These are phyloP conservation scores for Vulpes vulpes DNA, from an alignment of 2,113 vertebrate species.

Conservation along the genomic window DNA sequence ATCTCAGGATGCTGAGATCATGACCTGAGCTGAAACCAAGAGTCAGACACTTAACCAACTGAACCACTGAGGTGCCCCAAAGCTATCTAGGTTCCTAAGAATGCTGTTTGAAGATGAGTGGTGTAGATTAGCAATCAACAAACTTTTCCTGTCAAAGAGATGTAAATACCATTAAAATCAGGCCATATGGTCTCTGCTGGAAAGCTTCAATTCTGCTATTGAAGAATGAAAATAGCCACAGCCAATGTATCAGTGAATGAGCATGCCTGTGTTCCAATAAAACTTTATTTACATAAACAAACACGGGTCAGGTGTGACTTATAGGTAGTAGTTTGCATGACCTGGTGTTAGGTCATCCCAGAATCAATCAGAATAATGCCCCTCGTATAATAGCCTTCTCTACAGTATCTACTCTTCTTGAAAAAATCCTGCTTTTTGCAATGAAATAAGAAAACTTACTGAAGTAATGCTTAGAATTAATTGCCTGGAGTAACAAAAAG, in stretches of 20 bases:
- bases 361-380: background rate
- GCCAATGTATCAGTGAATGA: background rate
- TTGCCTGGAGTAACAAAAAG: background rate
- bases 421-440: background rate
- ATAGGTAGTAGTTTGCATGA: background rate
- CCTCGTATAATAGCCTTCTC: background rate
- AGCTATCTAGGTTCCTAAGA: background rate
- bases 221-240: background rate
- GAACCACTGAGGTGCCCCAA: background rate
- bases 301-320: background rate
- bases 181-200: background rate
- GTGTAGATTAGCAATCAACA: background rate
- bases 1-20: background rate
- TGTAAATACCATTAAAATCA: background rate
- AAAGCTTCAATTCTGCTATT: background rate
- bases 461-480: background rate
- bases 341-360: background rate
- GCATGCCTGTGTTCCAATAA: background rate
- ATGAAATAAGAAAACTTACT: background rate
- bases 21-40: background rate
- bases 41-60: background rate
- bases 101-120: background rate
- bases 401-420: background rate
- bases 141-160: background rate
- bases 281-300: background rate